Conservation (phyloP, 64 coral and sea anemone species). For the Acropora tenuis region DNA sequence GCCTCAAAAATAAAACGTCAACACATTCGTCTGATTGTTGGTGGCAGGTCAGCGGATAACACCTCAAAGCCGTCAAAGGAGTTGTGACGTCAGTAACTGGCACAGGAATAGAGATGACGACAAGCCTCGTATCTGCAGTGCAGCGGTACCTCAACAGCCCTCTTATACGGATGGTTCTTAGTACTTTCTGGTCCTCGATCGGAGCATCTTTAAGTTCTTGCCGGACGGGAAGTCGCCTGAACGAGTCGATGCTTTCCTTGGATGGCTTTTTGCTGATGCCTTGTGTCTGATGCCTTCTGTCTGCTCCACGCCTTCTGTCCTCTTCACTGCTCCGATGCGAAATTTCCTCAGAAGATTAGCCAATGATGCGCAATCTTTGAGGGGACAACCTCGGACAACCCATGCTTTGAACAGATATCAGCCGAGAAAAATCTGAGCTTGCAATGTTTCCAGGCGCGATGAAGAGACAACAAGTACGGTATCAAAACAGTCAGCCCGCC, state of each 20-base stretch:
- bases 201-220: conserved; percentile 69
- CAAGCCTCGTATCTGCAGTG: conserved; percentile 72
- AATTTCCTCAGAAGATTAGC: conserved; percentile 90
- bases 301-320: conserved; percentile 22
- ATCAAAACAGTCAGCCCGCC: conserved; percentile 84
- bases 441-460: conserved; percentile 77
- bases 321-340: conserved; percentile 50
- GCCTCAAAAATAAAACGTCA: conserved; percentile 91
- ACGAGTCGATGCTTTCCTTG: conserved; percentile 81
- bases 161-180: conserved; percentile 81
- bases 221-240: conserved; percentile 54
- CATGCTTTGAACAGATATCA: conserved; percentile 68
- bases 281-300: conserved; percentile 44
- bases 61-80: conserved; percentile 79
- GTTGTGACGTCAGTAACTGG: conserved; percentile 74
- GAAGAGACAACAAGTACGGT: conserved; percentile 74
- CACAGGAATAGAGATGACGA: conserved; percentile 87
- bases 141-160: conserved; percentile 72
- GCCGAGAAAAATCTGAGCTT: conserved; percentile 82
- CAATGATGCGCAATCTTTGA: conserved; percentile 55
- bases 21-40: conserved; percentile 85
- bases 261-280: conserved; percentile 67
- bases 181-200: conserved; percentile 71
- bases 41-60: conserved; percentile 73
- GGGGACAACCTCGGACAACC: conserved; percentile 17